Evolutionary conservation across 2,113 vertebrate species (phyloP).

Genomic region (Ptyas mucosa): DNA sequence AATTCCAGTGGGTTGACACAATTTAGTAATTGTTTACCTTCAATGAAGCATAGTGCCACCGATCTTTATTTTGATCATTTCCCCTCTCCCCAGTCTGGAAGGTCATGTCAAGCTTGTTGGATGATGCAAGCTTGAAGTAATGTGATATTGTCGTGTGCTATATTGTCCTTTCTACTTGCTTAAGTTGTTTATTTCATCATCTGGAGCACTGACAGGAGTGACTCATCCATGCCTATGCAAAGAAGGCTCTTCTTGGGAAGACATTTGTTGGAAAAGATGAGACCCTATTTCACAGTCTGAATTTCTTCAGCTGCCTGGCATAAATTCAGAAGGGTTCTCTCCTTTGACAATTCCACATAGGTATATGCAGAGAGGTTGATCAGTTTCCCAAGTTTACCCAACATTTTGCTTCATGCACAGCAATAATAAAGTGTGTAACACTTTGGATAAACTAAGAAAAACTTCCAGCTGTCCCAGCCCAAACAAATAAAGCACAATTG

Average conservation of each 20-base stretch:
- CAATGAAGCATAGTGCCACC: not conserved
- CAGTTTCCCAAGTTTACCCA: not conserved
- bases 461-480: not conserved
- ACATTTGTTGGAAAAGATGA: not conserved
- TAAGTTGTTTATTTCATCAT: not conserved
- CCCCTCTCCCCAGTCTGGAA: no score
- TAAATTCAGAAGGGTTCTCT: not conserved
- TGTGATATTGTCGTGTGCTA: not conserved
- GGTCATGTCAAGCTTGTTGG: not conserved
- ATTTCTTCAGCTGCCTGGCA: not conserved
- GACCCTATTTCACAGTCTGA: not conserved
- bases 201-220: not conserved
- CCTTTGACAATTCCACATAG: not conserved
- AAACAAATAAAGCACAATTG: not conserved
- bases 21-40: not conserved
- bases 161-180: not conserved
- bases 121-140: not conserved
- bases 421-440: not conserved
- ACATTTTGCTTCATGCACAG: not conserved
- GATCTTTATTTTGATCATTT: not conserved
- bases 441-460: not conserved
- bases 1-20: not conserved
- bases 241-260: not conserved
- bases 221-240: not conserved
- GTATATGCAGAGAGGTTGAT: not conserved